Base-by-base conservation (phyloP, 1,140 invertebrate species). In the Ditylenchus dipsaci region DNA sequence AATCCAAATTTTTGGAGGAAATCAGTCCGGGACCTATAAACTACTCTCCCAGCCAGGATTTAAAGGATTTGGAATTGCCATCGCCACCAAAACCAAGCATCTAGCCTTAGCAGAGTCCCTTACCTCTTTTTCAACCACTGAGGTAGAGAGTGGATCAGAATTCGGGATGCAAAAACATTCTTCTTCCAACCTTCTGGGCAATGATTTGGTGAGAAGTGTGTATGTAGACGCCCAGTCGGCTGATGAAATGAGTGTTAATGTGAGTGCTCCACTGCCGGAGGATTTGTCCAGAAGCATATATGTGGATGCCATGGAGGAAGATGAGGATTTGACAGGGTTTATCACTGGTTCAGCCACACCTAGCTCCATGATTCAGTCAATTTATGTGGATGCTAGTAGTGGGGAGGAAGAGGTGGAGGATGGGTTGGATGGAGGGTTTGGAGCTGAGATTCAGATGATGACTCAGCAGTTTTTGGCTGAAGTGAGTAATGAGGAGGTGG, bases 151-250 rank as follows among this genome's bases (percentile, higher is more conserved):
- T 59, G 57, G 30, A 23, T 15, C 23, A 11, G 30, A 11, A 21
- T 59, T 59, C 23, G 43, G n/a, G 11, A 11, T 45, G 11, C 43
- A 13, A 45, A 53, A 21, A 5, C 3, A 53, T 21, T 3, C 49
- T 7, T 26, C n/a, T 19, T 21, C 49, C 15, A 53, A 53, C 3
- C 15, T 53, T 5, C 49, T 19, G 15, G 33, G 33, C 3, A 11
- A 15, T 7, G 59, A 61, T 61, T 26, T 61, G 38, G 29, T 21
- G 8, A 5, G n/a, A 61, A 61, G 59, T 61, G 59, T 61, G n/a
- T 61, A 61, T 27, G 21, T 61, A 8, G 59, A 61, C 26, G 59
- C 59, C 3, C 3, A 53, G 15, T 19, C n/a, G 3, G 11, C 3
- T 38, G 33, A 38, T 38, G 11, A 38, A 38, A 38, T 38, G 33